Evolutionary conservation across 2,888 invertebrate genomes (phyloP).

Genomic region (Acanthosepion lycidas): DNA sequence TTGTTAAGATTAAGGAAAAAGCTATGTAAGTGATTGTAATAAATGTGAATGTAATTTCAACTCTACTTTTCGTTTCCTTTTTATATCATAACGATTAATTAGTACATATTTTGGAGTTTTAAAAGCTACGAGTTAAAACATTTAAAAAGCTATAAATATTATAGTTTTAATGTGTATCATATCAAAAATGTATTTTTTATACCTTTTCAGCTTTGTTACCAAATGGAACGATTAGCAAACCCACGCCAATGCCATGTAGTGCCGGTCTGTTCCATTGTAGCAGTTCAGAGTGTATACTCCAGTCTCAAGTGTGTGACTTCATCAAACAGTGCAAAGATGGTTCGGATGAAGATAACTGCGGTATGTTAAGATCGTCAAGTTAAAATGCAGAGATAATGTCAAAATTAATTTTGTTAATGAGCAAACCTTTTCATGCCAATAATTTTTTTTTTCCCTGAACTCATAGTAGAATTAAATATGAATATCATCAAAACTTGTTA

Average conservation of each 20-base stretch:
- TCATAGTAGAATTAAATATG: too few species aligned
- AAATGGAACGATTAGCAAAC: slow-evolving; percentile 57
- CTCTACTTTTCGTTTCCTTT: too few species aligned
- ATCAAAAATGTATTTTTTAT: not conserved
- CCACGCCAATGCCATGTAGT: slow-evolving; percentile 61
- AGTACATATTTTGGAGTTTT: too few species aligned
- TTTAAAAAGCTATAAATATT: not conserved
- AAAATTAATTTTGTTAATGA: too few species aligned
- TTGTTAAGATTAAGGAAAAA: too few species aligned
- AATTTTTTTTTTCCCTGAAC: too few species aligned
- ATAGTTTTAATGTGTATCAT: not conserved
- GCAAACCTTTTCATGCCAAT: too few species aligned
- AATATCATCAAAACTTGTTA: too few species aligned
- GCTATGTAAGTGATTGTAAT: too few species aligned
- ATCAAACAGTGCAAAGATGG: slow-evolving; percentile 61
- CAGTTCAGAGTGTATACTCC: slow-evolving; percentile 60
- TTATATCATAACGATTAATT: too few species aligned
- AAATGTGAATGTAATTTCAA: too few species aligned
- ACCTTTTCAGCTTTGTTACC: slow-evolving; percentile 54
- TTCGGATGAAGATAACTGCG: slow-evolving; percentile 68
- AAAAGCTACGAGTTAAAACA: not conserved
- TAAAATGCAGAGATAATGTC: too few species aligned
- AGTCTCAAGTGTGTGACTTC: slow-evolving; percentile 67
- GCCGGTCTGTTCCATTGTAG: slow-evolving; percentile 58
- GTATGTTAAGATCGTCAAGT: slow-evolving; percentile 50